phyloP scores from a whole-genome alignment of 2,113 vertebrate genomes.

The Phoenicopterus ruber region DNA sequence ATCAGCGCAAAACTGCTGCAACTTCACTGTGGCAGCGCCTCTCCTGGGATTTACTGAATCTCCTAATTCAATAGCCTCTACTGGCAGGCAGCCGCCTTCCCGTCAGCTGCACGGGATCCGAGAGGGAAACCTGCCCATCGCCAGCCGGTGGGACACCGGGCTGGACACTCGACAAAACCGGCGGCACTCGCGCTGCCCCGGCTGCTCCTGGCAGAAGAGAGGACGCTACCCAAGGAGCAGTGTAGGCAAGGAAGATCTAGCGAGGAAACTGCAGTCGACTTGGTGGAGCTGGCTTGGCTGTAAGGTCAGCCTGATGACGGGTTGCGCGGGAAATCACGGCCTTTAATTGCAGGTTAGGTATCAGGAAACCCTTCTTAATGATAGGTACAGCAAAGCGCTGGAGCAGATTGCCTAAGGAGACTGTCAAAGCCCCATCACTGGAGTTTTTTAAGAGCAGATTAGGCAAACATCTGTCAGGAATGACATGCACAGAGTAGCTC shows the following conservation, averaged over 20 bases:
- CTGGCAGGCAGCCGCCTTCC: not conserved
- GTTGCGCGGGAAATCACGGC: not conserved
- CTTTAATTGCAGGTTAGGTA: constrained; percentile 45
- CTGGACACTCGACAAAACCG: not conserved
- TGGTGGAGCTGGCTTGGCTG: not conserved
- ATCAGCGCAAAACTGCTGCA: constrained; percentile 35
- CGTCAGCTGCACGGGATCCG: not conserved
- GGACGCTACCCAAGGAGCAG: not conserved
- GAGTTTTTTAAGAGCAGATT: constrained; percentile 12
- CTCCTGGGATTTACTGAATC: not conserved
- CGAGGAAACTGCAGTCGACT: not conserved
- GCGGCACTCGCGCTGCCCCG: not conserved
- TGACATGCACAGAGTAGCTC: not conserved
- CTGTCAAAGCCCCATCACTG: constrained; percentile 38
- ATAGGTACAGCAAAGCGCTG: not conserved
- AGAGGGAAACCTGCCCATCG: not conserved
- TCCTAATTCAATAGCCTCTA: not conserved
- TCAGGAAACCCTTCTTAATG: constrained; percentile 28
- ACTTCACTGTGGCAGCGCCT: not conserved
- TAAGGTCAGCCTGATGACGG: not conserved
- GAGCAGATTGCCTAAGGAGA: constrained; percentile 50
- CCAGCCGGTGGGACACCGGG: accelerated
- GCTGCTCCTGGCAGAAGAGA: not conserved
- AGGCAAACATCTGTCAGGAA: constrained; percentile 44
- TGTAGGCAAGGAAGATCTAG: not conserved